Evolutionary conservation across 2,888 invertebrate species (phyloP).

Genomic region (Trichopoda pennipes): DNA sequence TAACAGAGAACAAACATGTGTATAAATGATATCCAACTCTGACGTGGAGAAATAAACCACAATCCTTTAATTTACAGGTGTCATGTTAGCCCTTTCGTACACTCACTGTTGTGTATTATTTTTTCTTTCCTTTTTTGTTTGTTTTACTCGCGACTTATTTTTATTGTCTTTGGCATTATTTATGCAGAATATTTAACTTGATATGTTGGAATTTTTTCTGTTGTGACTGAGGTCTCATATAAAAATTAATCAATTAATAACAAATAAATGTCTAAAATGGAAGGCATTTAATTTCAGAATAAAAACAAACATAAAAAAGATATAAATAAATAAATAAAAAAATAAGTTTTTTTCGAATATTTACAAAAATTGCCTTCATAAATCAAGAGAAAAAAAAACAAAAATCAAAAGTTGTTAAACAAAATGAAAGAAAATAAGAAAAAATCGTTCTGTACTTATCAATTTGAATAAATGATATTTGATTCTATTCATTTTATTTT

Average conservation of each 20-base stretch:
- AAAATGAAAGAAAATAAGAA: conserved; percentile 2
- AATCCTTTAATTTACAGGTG: conserved; percentile 68
- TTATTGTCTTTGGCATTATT: conserved; percentile 67
- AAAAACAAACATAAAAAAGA: conserved; percentile 9
- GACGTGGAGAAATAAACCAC: conserved; percentile 49
- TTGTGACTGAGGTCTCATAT: conserved; percentile 1
- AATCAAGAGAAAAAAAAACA: neutral
- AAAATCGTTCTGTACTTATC: conserved; percentile 59
- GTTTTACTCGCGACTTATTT: conserved; percentile 62
- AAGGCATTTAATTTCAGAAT: conserved; percentile 23
- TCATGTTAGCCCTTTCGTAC: conserved; percentile 48
- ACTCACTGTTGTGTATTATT: neutral
- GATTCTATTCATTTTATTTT: conserved; percentile 11
- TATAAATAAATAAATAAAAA: conserved; percentile 7
- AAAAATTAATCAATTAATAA: conserved; percentile 68
- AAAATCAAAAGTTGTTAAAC: conserved; percentile 1
- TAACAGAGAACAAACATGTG: conserved; percentile 5
- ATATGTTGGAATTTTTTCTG: conserved; percentile 31
- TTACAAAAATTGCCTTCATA: conserved; percentile 54
- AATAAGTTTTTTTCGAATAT: conserved; percentile 63
- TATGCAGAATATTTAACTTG: conserved; percentile 66
- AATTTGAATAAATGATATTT: conserved; percentile 63
- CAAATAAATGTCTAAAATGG: conserved; percentile 57
- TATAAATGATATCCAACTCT: conserved; percentile 25
- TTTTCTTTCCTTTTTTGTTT: conserved; percentile 13